Evolutionary conservation across 2,113 vertebrate species (phyloP), one percentile per base, ranked within the genome.

Genomic region (Pleuronectes platessa): DNA sequence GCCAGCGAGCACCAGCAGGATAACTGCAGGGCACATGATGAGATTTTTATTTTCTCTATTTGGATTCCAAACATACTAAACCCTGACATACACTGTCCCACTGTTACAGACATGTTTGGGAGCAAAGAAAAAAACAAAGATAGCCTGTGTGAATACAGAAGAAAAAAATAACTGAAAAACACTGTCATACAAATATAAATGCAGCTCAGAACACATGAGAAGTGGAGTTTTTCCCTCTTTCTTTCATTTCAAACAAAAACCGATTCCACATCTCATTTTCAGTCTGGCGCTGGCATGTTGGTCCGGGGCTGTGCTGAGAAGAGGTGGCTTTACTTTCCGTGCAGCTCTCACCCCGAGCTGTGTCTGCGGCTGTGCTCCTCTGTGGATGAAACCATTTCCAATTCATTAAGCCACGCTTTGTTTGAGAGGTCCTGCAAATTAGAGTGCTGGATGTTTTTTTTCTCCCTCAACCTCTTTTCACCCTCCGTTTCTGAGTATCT

Each of bases 341-440:
- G 40, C 40, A 13, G 40, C 10, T 20, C 58, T 74, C 58, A 66
- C 58, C 61, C 63, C 18, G 14, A 67, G 69, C 83, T 9, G 58
- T 84, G 69, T 89, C 83, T 80, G 66, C n/a, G 3, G 62, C 74
- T 53, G 56, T 86, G 77, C 78, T 80, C 86, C 83, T 87, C 37
- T 76, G 78, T 87, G 82, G 81, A 86, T 90, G 88, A 85, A 66
- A 85, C 86, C 58, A 87, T 91, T 93, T 93, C 87, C 88, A 92
- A 90, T 91, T 92, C 88, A 94, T 92, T 92, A 91, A 79, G 78
- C 45, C 20, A 35, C 9, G 54, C 83, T 91, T 90, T 92, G 85
- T 92, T 90, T 85, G 84, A 87, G 76, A 89, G 86, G 76, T 63
- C 51, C 53, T 82, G 75, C 83, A 87, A 93, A 92, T 93, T 92